phyloP scores from a whole-genome alignment of 2,797 vertebrate genomes.

The Chelonia mydas region DNA sequence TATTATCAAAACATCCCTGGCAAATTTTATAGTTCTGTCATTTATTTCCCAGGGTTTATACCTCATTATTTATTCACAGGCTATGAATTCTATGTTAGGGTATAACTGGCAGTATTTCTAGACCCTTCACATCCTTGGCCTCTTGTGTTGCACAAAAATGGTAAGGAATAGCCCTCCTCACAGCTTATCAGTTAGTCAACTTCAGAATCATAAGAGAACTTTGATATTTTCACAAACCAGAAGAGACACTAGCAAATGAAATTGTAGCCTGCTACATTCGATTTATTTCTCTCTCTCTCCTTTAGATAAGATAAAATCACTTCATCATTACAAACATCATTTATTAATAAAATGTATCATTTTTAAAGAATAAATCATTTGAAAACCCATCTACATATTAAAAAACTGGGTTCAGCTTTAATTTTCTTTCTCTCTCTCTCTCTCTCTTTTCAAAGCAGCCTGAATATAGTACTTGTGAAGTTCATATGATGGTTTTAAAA shows the following conservation, averaged over 20 bases:
- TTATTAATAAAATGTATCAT: slow-evolving; percentile 56
- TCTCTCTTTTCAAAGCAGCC: slow-evolving; percentile 47
- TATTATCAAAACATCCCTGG: background rate
- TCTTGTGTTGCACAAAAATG: background rate
- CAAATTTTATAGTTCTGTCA: background rate
- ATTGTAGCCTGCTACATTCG: background rate
- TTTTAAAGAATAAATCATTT: slow-evolving; percentile 53
- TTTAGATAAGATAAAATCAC: slow-evolving; percentile 37
- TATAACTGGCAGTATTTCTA: background rate
- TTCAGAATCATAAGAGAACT: background rate
- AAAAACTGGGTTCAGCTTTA: slow-evolving; percentile 38
- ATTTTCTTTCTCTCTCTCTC: slow-evolving; percentile 42
- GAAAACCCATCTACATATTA: slow-evolving; percentile 39
- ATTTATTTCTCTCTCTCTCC: slow-evolving; percentile 32
- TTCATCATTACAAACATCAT: slow-evolving; percentile 60
- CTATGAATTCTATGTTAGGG: background rate
- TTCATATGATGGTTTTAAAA: slow-evolving; percentile 32
- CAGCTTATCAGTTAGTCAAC: background rate
- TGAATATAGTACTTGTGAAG: slow-evolving; percentile 50
- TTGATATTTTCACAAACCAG: background rate
- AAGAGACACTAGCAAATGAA: background rate
- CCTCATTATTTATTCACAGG: background rate
- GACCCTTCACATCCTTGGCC: background rate
- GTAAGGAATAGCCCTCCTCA: background rate
- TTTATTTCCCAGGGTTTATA: background rate